Evolutionary conservation across 2,113 vertebrate genomes (phyloP).

Genomic region (Ammodytes marinus): DNA sequence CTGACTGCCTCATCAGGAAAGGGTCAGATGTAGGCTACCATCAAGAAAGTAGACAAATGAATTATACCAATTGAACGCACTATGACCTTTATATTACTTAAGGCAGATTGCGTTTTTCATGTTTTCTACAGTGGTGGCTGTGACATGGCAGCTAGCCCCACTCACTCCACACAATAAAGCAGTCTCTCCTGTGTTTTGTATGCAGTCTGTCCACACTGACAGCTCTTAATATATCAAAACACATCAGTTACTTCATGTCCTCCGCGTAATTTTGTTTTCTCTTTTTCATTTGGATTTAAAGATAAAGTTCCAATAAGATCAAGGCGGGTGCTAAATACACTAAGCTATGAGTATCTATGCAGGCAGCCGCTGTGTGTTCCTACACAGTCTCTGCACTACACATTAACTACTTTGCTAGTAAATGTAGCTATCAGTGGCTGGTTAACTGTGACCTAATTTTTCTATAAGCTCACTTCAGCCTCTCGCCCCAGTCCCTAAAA

Average conservation of each 20-base stretch:
- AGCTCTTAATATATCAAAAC: background rate
- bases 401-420: constrained; percentile 1
- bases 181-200: background rate
- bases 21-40: background rate
- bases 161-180: background rate
- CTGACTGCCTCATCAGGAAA: background rate
- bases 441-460: background rate
- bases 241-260: no score
- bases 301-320: constrained; percentile 13
- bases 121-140: constrained; percentile 36
- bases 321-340: constrained; percentile 27
- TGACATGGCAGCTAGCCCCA: constrained; percentile 47
- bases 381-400: background rate
- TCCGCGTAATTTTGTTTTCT: no score
- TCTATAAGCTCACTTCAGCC: no score
- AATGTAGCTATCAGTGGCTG: background rate
- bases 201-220: constrained; percentile 13
- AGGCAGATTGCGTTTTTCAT: background rate
- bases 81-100: background rate
- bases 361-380: constrained; percentile 18
- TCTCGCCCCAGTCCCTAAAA: background rate
- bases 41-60: background rate
- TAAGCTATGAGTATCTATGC: constrained; percentile 17
- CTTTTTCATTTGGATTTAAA: background rate
- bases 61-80: background rate